phyloP scores from a whole-genome alignment of 2,113 vertebrate genomes.

The Tursiops truncatus region DNA sequence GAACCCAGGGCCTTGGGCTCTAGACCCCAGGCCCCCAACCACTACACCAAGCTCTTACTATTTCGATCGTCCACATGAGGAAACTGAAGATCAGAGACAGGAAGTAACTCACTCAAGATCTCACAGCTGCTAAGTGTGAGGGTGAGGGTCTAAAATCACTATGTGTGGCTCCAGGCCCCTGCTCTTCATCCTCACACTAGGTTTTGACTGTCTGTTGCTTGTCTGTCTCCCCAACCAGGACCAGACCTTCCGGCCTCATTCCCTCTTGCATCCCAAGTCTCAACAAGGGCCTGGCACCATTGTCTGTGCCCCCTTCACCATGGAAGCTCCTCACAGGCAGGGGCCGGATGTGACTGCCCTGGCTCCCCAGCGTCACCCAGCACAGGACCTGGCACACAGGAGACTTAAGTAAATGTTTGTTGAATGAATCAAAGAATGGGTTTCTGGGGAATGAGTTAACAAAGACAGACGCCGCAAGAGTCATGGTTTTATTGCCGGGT shows the following conservation, averaged over 20 bases:
- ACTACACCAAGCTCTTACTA: not conserved
- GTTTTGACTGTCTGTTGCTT: not conserved
- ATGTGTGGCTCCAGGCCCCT: too few relatives aligned
- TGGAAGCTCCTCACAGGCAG: not conserved
- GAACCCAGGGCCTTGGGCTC: not conserved
- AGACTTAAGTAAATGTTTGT: not conserved
- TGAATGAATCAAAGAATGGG: slow-evolving; percentile 33
- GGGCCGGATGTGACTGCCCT: not conserved
- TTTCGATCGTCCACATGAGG: not conserved
- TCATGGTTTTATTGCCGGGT: slow-evolving; percentile 65
- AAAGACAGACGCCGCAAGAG: slow-evolving; percentile 56
- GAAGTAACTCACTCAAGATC: not conserved
- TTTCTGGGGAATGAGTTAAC: slow-evolving; percentile 77
- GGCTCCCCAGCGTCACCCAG: not conserved
- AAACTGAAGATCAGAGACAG: not conserved
- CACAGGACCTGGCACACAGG: not conserved
- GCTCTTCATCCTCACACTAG: not conserved
- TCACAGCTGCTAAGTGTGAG: not conserved
- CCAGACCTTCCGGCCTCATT: not conserved
- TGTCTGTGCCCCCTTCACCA: not conserved
- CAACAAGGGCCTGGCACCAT: not conserved
- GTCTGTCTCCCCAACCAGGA: not conserved
- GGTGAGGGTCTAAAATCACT: not conserved
- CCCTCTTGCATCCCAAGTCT: not conserved
- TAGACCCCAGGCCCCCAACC: not conserved